These are phyloP conservation scores for Macrotus californicus DNA, from an alignment of 2,113 vertebrate genomes.

Conservation along the genomic window DNA sequence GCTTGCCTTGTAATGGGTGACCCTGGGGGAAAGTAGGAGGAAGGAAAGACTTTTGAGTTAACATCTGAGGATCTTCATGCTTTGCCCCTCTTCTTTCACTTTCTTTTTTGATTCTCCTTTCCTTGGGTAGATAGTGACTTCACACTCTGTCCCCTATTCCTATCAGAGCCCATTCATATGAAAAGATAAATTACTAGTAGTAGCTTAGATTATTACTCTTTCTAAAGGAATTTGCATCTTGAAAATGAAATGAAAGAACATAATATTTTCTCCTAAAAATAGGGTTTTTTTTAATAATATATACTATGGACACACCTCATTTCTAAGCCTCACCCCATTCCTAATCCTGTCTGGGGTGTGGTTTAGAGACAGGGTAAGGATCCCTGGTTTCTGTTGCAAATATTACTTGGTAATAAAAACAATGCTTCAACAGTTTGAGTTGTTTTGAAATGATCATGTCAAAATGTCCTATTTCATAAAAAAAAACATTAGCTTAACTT, in stretches of 20 bases:
- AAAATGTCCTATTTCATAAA: slow-evolving; percentile 49
- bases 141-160: background rate
- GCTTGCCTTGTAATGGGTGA: background rate
- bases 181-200: background rate
- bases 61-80: background rate
- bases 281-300: background rate
- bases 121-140: background rate
- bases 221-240: background rate
- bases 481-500: slow-evolving; percentile 41
- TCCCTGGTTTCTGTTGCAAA: slow-evolving; percentile 33
- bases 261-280: slow-evolving; percentile 29
- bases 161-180: background rate
- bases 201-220: background rate
- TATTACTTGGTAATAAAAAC: slow-evolving; percentile 46
- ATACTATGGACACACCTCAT: background rate
- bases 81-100: background rate
- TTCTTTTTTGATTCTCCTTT: background rate
- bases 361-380: slow-evolving; percentile 31
- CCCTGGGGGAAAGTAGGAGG: background rate
- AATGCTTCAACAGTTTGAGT: slow-evolving; percentile 42
- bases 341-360: background rate
- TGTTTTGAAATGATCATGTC: slow-evolving; percentile 53
- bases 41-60: background rate
- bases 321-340: background rate
- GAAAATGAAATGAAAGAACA: slow-evolving; percentile 5